Evolutionary conservation across 2,113 vertebrate genomes (phyloP), one percentile per base, ranked within the genome.

Genomic region (Gopherus flavomarginatus): DNA sequence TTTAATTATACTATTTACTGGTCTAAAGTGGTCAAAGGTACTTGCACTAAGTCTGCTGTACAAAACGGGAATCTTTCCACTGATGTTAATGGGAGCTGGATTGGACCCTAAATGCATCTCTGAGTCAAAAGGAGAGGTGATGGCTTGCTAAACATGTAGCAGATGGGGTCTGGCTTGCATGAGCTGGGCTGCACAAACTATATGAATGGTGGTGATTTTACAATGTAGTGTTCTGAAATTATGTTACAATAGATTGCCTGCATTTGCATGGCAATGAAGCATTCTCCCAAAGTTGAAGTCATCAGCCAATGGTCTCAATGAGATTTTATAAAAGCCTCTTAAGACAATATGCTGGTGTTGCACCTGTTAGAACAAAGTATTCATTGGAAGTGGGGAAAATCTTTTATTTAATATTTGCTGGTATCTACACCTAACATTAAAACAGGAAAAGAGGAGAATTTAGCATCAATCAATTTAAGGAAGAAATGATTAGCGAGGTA

Each of bases 1-100:
- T 93, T 86, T 8, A 95, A 95, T 93, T 95, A 42, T 92, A 95
- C 89, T 87, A 0, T 1, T 12, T 2, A 1, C 89, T 97, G 96
- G 89, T 82, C 84, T 42, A 78, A 88, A 89, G 56, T 52, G 89
- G 96, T 89, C 90, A 38, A 72, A 94, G 69, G 56, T 50, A 35
- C 35, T n/a, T 72, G n/a, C 19, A 72, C 35, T 72, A 38, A 42
- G n/a, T 5, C 11, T 75, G 16, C 69, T 21, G 69, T 75, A 22
- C 38, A 75, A 92, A 78, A 65, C 81, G 77, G 90, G 59, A 95
- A 94, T 56, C 91, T 83, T 83, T 57, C n/a, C 83, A 44, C 75
- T 88, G 79, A 78, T 92, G 87, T 95, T 57, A 83, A 79, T 79
- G 87, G 83, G 86, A 90, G 89, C 16, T n/a, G 49, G 56, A 69